Evolutionary conservation across 2,113 vertebrate species (phyloP).

Genomic region (Aspidoscelis tigris): DNA sequence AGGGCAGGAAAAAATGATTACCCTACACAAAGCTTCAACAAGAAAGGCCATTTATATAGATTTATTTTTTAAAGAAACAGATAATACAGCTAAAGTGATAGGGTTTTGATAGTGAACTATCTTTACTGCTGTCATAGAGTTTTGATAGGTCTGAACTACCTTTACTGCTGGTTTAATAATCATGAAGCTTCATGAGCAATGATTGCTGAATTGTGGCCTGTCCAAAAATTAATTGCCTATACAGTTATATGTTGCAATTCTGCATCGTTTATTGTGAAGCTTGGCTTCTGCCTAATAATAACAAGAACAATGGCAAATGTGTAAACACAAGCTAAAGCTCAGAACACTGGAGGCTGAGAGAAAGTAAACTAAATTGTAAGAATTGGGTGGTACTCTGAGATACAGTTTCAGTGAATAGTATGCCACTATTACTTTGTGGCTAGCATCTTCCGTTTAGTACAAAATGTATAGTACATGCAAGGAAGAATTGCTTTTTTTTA

Average conservation of each 20-base stretch:
- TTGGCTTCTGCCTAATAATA: neutral
- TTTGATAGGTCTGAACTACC: conserved; percentile 1
- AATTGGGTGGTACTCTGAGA: neutral
- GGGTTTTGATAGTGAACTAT: neutral
- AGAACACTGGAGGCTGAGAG: neutral
- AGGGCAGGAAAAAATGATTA: neutral
- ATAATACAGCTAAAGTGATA: neutral
- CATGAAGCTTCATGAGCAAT: neutral
- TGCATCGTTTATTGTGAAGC: neutral
- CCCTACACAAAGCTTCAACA: neutral
- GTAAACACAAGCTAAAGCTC: neutral
- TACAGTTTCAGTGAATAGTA: neutral
- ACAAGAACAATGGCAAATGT: neutral
- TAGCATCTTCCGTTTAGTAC: neutral
- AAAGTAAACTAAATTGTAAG: neutral
- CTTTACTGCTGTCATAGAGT: neutral
- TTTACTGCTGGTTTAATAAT: neutral
- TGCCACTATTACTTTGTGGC: neutral
- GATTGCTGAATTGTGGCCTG: neutral
- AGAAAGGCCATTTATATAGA: conserved; percentile 12
- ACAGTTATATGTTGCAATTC: neutral
- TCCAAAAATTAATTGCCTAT: neutral
- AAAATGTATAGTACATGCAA: neutral
- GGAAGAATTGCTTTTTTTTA: neutral
- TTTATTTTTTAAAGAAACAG: neutral